Base-by-base conservation (phyloP, 2,113 vertebrate genomes). In the Xiphophorus maculatus region DNA sequence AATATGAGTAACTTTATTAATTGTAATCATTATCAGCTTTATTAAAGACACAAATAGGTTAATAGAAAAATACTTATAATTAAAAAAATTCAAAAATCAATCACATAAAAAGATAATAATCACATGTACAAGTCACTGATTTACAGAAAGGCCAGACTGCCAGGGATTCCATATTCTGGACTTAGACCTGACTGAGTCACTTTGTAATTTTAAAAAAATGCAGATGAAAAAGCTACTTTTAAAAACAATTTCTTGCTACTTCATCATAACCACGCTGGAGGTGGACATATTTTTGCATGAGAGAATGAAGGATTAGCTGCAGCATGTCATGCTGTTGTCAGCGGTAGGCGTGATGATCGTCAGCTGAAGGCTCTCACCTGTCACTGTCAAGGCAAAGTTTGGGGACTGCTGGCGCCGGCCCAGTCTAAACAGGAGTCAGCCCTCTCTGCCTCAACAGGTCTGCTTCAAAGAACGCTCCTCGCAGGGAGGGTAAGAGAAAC, bases 351-450 rank as follows among this genome's bases (percentile, higher is more conserved):
- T 89, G 92, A 87, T 90, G 92, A 90, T 86, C 77, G 89, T 88
- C 89, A 84, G 88, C 86, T 90, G 89, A 94, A 87, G 77, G 64
- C 78, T 92, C 77, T 91, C 92, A 93, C 91, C 90, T 93, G 89
- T 92, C 81, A 84, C 88, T 85, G 78, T 83, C 73, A 85, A 87
- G 77, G 78, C 70, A 69, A 73, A 83, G 84, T 79, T 78, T 69
- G 81, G 80, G 87, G 86, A 87, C 74, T 66, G 63, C 91, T 93
- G 93, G 93, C 92, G 92, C 90, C 92, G 81, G 79, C 87, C 76
- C 90, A 90, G 91, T 93, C 91, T 93, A 93, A 93, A 94, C 94
- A 93, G 85, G 84, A 88, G 87, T 87, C 76, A 28, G 80, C 70
- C 67, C 71, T 81, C 35, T 60, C 83, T 91, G 93, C 87, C 91